These are phyloP conservation scores for Cynodonichthys magdalenae DNA, from an alignment of 2,797 vertebrate species.

Conservation along the genomic window DNA sequence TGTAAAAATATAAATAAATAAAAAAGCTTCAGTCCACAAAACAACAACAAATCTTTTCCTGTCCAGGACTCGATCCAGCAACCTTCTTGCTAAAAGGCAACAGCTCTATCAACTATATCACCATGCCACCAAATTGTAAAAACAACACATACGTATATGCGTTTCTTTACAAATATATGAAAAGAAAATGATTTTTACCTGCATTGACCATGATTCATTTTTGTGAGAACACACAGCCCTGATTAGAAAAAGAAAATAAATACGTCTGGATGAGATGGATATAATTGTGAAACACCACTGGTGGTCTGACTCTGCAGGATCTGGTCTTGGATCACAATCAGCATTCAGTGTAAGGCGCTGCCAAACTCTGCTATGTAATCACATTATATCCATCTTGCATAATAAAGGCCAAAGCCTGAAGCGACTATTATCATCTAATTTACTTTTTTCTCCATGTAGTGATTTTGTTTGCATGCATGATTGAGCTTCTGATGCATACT, in stretches of 20 bases:
- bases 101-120: too few species aligned
- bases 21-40: too few species aligned
- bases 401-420: slow-evolving; percentile 36
- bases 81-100: too few species aligned
- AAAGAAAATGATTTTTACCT: slow-evolving; percentile 37
- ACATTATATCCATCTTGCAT: slow-evolving; percentile 23
- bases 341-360: slow-evolving; percentile 1
- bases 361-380: slow-evolving; percentile 30
- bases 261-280: slow-evolving; percentile 1
- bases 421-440: slow-evolving; percentile 20
- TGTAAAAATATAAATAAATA: too few species aligned
- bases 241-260: slow-evolving; percentile 10
- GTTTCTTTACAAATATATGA: background rate
- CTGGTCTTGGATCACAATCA: slow-evolving; percentile 14
- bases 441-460: slow-evolving; percentile 18
- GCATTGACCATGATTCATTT: slow-evolving; percentile 51
- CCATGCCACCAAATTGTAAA: too few species aligned
- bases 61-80: too few species aligned
- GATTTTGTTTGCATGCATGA: slow-evolving; percentile 31
- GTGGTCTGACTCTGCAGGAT: slow-evolving; percentile 44
- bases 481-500: slow-evolving; percentile 33
- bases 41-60: too few species aligned
- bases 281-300: slow-evolving; percentile 12
- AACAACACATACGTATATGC: too few species aligned
- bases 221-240: slow-evolving; percentile 8